Evolutionary conservation across 1,140 invertebrate genomes (phyloP), one percentile per base, ranked within the genome.

Genomic region (Chironomus striatipennis): DNA sequence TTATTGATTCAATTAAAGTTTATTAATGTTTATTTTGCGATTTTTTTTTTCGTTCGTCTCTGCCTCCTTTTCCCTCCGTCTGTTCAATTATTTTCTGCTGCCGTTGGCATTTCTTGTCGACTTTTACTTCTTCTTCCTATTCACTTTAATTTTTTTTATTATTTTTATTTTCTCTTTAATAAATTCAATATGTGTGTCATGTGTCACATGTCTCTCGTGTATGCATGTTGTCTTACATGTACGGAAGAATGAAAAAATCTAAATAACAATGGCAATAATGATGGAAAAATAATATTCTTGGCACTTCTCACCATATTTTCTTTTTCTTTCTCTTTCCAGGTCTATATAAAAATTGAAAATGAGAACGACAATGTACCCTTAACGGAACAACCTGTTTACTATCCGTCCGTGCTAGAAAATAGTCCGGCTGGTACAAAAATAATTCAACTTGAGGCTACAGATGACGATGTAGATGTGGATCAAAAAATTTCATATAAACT

Each of bases 321-420:
- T 73, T 7, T 75, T 75, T 42, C 65, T 65, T 74, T 77, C 74
- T 75, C 42, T 74, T 79, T 79, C 24, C 83, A 94, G 92, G 91
- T 98, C n/a, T 97, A 92, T 82, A 88, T 98, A 43, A 87, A 91
- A 79, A 90, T 98, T 73, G 82, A 90, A 67, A 94, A 98, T 83
- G 92, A 92, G 79, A 98, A 98, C 84, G 96, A 99, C 85, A 95
- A 97, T 84, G 89, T 90, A 20, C 96, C 97, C 18, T 85, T 96
- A 82, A 95, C 95, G 42, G 87, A 88, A 74, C 87, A 90, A 74
- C 92, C 96, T 1, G 90, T 94, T 64, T 98, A 98, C 84, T 90
- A 91, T 80, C 90, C 91, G 1, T 87, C 86, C 15, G 88, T 98
- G 43, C 80, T 86, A 9, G 97, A 98, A 86, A 95, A 96, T 82